These are phyloP conservation scores for Myotis myotis DNA, from an alignment of 2,797 vertebrate species.

Conservation along the genomic window DNA sequence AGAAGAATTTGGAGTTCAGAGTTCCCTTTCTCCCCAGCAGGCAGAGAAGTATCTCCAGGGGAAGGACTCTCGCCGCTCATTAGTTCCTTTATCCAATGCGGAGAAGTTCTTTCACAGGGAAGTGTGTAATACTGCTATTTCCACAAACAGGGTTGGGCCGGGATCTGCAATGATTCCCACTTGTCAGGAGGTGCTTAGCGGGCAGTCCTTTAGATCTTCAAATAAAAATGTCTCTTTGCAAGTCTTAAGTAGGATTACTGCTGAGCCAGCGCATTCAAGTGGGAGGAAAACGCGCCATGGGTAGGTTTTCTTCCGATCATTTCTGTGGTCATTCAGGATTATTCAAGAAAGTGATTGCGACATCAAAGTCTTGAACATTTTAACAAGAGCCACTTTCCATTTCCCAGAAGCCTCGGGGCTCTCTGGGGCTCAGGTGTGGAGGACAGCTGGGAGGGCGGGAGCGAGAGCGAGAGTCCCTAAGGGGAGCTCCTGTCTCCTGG, in stretches of 20 bases:
- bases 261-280: neutral
- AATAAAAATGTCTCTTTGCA: neutral
- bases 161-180: neutral
- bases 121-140: neutral
- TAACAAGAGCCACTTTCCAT: neutral
- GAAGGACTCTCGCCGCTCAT: neutral
- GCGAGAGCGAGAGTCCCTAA: too few species aligned
- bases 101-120: neutral
- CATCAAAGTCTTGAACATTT: neutral
- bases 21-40: neutral
- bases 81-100: neutral
- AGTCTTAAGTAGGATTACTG: neutral
- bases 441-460: neutral
- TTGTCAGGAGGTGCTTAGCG: neutral
- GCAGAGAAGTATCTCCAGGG: neutral
- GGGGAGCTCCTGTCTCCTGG: neutral
- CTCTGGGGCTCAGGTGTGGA: neutral
- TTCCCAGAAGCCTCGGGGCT: neutral
- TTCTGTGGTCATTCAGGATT: neutral
- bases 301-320: neutral
- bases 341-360: neutral
- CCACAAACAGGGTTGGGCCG: neutral
- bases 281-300: neutral
- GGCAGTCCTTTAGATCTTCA: neutral
- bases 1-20: neutral